A percentile compares a stretch with the other conserved stretches of the same genome.
Evolutionary conservation across 2,113 vertebrate species (phyloP).

Genomic region (Pedionomus torquatus): DNA sequence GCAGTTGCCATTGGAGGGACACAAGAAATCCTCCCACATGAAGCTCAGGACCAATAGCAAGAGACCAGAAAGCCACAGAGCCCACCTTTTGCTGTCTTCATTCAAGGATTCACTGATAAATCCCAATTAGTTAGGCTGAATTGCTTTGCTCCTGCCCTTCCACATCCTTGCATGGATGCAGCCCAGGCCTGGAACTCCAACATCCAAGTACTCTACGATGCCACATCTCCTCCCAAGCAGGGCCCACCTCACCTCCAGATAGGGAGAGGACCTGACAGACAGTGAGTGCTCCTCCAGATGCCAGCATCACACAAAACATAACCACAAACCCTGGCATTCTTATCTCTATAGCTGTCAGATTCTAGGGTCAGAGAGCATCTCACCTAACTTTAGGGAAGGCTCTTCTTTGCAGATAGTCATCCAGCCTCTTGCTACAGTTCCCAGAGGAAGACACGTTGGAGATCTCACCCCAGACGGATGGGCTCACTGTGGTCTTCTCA

Average conservation of each 20-base stretch:
- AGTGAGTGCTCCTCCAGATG: background rate
- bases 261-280: background rate
- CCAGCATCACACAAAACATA: background rate
- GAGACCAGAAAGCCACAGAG: background rate
- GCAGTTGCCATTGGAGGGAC: background rate
- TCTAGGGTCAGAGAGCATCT: background rate
- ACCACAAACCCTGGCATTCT: background rate
- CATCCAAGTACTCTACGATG: background rate
- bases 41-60: background rate
- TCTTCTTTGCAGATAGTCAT: background rate
- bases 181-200: background rate
- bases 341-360: background rate
- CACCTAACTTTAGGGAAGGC: background rate
- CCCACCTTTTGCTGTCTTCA: background rate
- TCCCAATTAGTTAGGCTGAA: background rate
- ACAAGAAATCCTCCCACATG: background rate
- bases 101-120: background rate
- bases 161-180: background rate
- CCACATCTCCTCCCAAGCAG: background rate
- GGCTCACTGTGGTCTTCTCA: background rate
- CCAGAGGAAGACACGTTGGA: fast-evolving
- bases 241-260: background rate
- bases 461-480: background rate
- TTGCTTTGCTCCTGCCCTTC: background rate
- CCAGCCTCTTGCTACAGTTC: background rate